Percentiles rank a stretch among this genome's conserved stretches.
Conservation (phyloP, 1,140 invertebrate genomes). For the Pogonus chalceus region DNA sequence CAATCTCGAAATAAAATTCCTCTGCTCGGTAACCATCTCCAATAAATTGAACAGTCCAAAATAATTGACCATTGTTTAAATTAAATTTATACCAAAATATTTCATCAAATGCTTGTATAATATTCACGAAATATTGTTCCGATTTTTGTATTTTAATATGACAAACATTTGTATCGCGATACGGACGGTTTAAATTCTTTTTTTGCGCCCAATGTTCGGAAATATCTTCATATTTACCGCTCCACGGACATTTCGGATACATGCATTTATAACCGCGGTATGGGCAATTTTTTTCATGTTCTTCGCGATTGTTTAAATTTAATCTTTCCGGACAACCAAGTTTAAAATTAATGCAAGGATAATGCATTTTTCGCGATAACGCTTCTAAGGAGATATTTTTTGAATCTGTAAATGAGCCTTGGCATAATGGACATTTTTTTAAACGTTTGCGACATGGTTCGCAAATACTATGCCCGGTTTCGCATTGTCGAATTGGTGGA, state of each 20-base stretch:
- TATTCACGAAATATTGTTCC: constrained; percentile 13
- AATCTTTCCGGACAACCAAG: constrained; percentile 13
- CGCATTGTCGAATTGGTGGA: constrained; percentile 24
- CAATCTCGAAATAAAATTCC: constrained; percentile 15
- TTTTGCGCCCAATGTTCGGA: constrained; percentile 16
- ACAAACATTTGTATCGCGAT: constrained; percentile 15
- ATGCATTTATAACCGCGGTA: constrained; percentile 17
- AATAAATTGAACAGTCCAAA: constrained; percentile 16
- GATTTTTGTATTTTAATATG: constrained; percentile 16
- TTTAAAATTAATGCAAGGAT: constrained; percentile 20
- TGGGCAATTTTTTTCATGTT: constrained; percentile 18
- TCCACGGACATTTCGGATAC: constrained; percentile 14
- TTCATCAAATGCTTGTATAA: constrained; percentile 13
- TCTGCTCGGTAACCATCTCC: constrained; percentile 8
- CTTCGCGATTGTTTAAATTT: constrained; percentile 7
- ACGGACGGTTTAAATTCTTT: constrained; percentile 14
- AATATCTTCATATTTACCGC: constrained; percentile 8
- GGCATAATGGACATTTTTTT: constrained; percentile 17
- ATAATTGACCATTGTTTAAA: constrained; percentile 11
- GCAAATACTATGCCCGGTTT: constrained; percentile 26
- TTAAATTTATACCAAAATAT: constrained; percentile 21
- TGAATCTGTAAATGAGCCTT: constrained; percentile 15
- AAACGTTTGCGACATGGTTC: constrained; percentile 15
- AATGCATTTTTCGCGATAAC: constrained; percentile 15
- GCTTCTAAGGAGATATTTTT: constrained; percentile 22